Base-by-base conservation (phyloP, 92 coral and sea anemone species). In the Porites evermanni region DNA sequence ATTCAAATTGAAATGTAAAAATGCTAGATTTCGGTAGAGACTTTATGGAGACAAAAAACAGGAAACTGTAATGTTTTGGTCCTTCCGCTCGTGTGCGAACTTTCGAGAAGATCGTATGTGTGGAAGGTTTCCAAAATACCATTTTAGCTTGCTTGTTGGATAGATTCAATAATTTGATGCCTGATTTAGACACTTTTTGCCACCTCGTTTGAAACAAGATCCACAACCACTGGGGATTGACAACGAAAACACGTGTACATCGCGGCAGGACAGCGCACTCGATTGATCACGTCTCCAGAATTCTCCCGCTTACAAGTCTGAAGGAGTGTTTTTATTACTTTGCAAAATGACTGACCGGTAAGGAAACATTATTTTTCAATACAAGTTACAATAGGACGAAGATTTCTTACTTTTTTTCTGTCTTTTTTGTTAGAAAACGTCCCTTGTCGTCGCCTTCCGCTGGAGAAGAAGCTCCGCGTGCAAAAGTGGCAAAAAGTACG, bases 341-440 rank as follows among this genome's bases (percentile, higher is more conserved):
- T 24, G 20, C 4, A n/a, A 18, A 24, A 65, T 65, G 70, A 29
- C 70, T 65, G 70, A 65, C 3, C 70, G 29, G 70, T 65, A 65
- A 65, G 70, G 7, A 65, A 26, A 26, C 29, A 26, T 26, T 26
- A 26, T 26, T 26, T 65, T 17, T 65, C 6, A 65, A 8, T 65
- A 29, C 23, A 8, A 65, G 10, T 65, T 11, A 6, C n/a, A 12
- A n/a, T 65, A 65, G 70, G 20, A 65, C 20, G 70, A n/a, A 65
- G 3, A 4, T n/a, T n/a, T 8, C 1, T 17, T 8, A 29, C 24
- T n/a, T 65, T 65, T n/a, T 65, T 24, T 65, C 26, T 65, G 8
- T 24, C 70, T 65, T 65, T 65, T 29, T 38, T n/a, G 70, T 65
- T 11, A 65, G 70, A 65, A 65, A 65, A 29, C 70, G 70, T 65